Evolutionary conservation across 2,113 vertebrate species (phyloP).

Genomic region (Epinephelus moara): DNA sequence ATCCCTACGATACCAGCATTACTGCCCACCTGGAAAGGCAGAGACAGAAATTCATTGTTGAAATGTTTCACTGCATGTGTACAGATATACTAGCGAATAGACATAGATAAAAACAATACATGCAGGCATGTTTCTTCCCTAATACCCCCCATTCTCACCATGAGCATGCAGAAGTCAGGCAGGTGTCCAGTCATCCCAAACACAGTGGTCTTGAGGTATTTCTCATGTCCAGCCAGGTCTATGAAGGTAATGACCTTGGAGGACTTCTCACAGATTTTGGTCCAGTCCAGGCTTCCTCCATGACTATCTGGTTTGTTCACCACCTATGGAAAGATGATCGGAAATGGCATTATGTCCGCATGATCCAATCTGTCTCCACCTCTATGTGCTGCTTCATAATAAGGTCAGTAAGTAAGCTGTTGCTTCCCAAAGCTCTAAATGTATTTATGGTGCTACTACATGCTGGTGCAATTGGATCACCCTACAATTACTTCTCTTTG

Average conservation of each 20-base stretch:
- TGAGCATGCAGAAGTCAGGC: conserved; percentile 99
- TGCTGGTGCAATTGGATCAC: background rate
- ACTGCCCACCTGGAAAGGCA: conserved; percentile 91
- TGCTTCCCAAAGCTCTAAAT: background rate
- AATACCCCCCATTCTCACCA: conserved; percentile 85
- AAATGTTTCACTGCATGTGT: background rate
- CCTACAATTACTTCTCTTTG: background rate
- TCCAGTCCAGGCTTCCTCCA: conserved; percentile 97
- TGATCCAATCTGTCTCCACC: background rate
- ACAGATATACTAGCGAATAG: background rate
- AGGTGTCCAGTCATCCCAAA: conserved; percentile 99
- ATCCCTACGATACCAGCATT: conserved; percentile 99
- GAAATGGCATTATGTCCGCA: background rate
- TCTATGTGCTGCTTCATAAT: background rate
- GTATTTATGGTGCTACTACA: background rate
- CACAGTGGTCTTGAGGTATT: conserved; percentile 98
- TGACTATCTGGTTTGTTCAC: conserved; percentile 98
- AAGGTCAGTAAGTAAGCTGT: background rate
- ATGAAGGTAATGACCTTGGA: conserved; percentile 99
- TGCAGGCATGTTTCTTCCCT: background rate
- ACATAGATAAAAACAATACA: background rate
- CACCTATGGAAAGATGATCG: conserved; percentile 71
- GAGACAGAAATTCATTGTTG: background rate
- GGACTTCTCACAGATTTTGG: conserved; percentile 98
- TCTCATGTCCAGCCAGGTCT: conserved; percentile 97